Conservation (phyloP, 53 echinoderm and acorn worm species). For the Hippasteria phrygiana region DNA sequence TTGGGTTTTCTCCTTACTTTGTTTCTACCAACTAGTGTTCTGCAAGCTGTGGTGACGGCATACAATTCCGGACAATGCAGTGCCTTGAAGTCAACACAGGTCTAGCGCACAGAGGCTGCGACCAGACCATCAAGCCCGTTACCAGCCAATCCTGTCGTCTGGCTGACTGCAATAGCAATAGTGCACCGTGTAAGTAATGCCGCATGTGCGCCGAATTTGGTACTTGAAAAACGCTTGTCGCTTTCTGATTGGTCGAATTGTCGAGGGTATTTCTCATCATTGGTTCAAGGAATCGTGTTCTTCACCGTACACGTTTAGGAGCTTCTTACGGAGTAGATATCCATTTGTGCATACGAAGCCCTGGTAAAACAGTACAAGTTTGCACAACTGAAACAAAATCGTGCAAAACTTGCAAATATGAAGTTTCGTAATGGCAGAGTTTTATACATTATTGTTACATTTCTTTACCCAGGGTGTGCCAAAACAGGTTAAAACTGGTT, state of each 20-base stretch:
- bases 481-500: too few species aligned
- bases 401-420: too few species aligned
- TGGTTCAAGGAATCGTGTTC: neutral
- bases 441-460: too few species aligned
- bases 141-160: constrained; percentile 52
- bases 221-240: neutral
- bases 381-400: too few species aligned
- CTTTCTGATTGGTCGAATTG: neutral
- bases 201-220: neutral
- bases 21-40: constrained; percentile 71
- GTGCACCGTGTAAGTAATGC: constrained; percentile 36
- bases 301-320: too few species aligned
- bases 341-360: too few species aligned
- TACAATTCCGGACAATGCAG: constrained; percentile 46
- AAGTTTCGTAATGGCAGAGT: too few species aligned
- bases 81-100: constrained; percentile 69
- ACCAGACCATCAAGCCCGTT: constrained; percentile 49
- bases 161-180: constrained; percentile 50
- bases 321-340: too few species aligned
- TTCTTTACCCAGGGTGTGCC: too few species aligned
- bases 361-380: too few species aligned
- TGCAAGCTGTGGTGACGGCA: constrained; percentile 80
- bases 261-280: neutral
- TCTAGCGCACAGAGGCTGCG: constrained; percentile 52
- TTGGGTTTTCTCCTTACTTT: neutral